Evolutionary conservation across 2,113 vertebrate genomes (phyloP).

Genomic region (Strix aluco): DNA sequence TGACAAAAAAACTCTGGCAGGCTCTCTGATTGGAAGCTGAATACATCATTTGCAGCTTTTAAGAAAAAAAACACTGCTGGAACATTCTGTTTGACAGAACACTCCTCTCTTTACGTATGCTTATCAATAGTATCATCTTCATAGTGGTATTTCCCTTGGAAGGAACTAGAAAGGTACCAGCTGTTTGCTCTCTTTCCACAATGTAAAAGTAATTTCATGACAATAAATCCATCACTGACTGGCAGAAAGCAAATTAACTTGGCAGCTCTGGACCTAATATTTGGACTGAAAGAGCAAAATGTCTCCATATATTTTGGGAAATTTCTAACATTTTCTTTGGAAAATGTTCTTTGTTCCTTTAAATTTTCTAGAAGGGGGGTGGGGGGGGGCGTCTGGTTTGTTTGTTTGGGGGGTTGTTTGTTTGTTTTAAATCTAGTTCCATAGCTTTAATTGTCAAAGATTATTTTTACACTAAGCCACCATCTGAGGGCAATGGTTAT

Average conservation of each 20-base stretch:
- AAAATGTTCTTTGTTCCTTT: neutral
- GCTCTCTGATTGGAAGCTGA: neutral
- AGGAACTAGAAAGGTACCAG: neutral
- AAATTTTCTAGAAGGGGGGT: neutral
- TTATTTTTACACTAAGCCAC: neutral
- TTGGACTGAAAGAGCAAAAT: neutral
- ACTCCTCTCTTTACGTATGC: neutral
- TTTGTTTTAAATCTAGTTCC: neutral
- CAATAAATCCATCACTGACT: neutral
- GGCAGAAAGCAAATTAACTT: constrained; percentile 7
- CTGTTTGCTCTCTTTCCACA: neutral
- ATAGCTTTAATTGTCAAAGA: neutral
- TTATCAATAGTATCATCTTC: constrained; percentile 7
- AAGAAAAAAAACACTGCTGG: neutral
- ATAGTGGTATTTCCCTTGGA: neutral
- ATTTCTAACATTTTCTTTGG: neutral
- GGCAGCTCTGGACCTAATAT: neutral
- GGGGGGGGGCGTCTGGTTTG: fast-evolving
- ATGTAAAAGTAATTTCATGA: neutral
- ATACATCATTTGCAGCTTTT: neutral
- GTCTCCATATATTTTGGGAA: neutral
- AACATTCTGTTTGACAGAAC: constrained; percentile 12
- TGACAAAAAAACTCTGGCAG: neutral
- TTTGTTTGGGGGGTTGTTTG: neutral
- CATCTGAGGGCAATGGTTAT: neutral